These are phyloP conservation scores for Phrynocephalus versicolor DNA, from an alignment of 2,113 vertebrate genomes.

Conservation along the genomic window DNA sequence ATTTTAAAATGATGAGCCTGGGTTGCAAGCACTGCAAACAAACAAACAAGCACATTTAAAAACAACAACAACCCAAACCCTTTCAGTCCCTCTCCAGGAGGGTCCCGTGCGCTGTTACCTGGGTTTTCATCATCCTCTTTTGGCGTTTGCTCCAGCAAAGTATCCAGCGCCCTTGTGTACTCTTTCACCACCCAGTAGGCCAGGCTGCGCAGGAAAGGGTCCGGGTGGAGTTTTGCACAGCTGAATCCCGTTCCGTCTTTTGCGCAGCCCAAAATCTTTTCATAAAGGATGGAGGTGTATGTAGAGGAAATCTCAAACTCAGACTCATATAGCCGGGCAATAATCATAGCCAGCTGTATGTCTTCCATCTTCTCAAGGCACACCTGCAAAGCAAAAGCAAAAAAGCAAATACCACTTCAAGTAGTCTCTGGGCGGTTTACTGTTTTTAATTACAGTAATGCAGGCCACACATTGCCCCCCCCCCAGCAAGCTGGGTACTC, in stretches of 20 bases:
- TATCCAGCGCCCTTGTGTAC: conserved; percentile 91
- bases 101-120: conserved; percentile 68
- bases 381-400: conserved; percentile 78
- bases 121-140: conserved; percentile 92
- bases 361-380: conserved; percentile 99
- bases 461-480: too few species aligned
- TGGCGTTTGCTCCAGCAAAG: conserved; percentile 91
- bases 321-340: conserved; percentile 93
- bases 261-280: conserved; percentile 91
- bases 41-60: background rate
- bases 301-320: conserved; percentile 95
- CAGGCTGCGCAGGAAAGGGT: conserved; percentile 96
- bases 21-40: background rate
- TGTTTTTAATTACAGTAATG: too few species aligned
- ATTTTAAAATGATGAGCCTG: background rate
- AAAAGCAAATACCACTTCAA: too few species aligned
- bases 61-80: too few species aligned
- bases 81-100: background rate
- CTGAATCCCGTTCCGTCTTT: conserved; percentile 87
- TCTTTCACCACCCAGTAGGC: conserved; percentile 98
- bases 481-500: too few species aligned
- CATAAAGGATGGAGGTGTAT: conserved; percentile 89
- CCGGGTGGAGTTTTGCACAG: conserved; percentile 86
- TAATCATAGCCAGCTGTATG: conserved; percentile 95
- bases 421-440: too few species aligned